Evolutionary conservation across 2,888 invertebrate species (phyloP), one percentile per base, ranked within the genome.

Genomic region (Cheilosia pagana): DNA sequence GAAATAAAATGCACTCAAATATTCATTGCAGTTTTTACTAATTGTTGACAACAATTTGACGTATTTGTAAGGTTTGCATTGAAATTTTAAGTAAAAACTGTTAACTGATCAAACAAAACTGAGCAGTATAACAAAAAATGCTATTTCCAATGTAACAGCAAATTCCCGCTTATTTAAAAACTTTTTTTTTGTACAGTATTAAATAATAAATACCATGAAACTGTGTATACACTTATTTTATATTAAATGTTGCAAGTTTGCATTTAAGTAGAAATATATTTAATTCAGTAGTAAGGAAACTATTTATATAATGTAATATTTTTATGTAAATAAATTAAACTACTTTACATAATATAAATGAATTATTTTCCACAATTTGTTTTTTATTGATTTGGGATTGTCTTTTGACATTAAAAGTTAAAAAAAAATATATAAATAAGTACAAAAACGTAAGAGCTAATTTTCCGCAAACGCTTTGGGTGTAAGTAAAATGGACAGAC

Each of bases 251-350:
- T 81, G 72, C 60, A 67, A 48, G 16, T 68, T 74, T n/a, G 45
- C 35, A 71, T 59, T 35, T n/a, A 70, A 83, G 31, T 70, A 57
- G 68, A 70, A 41, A 62, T 55, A 60, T 71, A 60, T 77, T 63
- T 62, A 67, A 39, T 57, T 19, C 57, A 72, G 45, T 21, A 21
- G 12, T 53, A 78, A 62, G 39, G 48, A 59, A 70, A 65, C 52
- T 57, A 81, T 81, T 70, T 81, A 81, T 81, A 81, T 76, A 39
- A 59, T 53, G 35, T 71, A 71, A 52, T 71, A 52, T 76, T 72
- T 65, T 60, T 65, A 28, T 81, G 81, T 81, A 81, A 76, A 81
- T 81, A 71, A 71, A 74, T 70, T 63, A 39, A 59, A 39, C 10
- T 31, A 63, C 50, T 70, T 70, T 75, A 74, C 31, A 48, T 57